These are phyloP conservation scores for Salarias fasciatus DNA, from an alignment of 2,797 vertebrate species.

Conservation along the genomic window DNA sequence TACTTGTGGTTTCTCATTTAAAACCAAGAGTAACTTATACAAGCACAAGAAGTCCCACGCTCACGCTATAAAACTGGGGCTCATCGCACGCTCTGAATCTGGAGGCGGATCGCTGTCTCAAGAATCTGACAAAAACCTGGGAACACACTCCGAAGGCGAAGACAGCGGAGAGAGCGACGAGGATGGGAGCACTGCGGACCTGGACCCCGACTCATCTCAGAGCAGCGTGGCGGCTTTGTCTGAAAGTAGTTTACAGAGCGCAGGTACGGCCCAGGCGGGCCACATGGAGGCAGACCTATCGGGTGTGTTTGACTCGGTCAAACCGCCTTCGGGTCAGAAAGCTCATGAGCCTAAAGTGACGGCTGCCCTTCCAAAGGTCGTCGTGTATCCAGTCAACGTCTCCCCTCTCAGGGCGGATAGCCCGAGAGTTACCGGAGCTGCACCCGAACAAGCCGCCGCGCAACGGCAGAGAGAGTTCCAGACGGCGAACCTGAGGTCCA, in stretches of 20 bases:
- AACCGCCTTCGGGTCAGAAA: slow-evolving; percentile 76
- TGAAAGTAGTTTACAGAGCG: slow-evolving; percentile 82
- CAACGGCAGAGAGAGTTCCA: slow-evolving; percentile 90
- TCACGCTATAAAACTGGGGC: slow-evolving; percentile 95
- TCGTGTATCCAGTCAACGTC: slow-evolving; percentile 92
- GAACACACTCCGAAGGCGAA: slow-evolving; percentile 92
- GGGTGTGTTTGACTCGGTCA: slow-evolving; percentile 66
- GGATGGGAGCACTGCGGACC: slow-evolving; percentile 88
- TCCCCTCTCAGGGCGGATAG: slow-evolving; percentile 91
- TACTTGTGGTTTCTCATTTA: slow-evolving; percentile 98
- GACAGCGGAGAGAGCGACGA: slow-evolving; percentile 96
- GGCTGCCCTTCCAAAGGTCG: slow-evolving; percentile 92
- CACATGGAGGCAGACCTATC: slow-evolving; percentile 76
- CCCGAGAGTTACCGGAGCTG: slow-evolving; percentile 86
- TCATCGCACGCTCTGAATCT: slow-evolving; percentile 90
- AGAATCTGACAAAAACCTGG: slow-evolving; percentile 92
- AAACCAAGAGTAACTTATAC: slow-evolving; percentile 99
- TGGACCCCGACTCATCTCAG: slow-evolving; percentile 87
- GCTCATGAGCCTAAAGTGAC: slow-evolving; percentile 84
- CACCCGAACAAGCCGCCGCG: slow-evolving; percentile 84
- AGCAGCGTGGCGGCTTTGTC: slow-evolving; percentile 80
- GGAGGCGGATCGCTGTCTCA: slow-evolving; percentile 89
- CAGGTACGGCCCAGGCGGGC: slow-evolving; percentile 72
- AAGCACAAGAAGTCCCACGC: slow-evolving; percentile 99
- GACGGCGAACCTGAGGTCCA: slow-evolving; percentile 76